Percentiles rank a stretch among this genome's conserved stretches.
phyloP scores from a whole-genome alignment of 92 coral and sea anemone genomes.

The Epizoanthus scotinus region DNA sequence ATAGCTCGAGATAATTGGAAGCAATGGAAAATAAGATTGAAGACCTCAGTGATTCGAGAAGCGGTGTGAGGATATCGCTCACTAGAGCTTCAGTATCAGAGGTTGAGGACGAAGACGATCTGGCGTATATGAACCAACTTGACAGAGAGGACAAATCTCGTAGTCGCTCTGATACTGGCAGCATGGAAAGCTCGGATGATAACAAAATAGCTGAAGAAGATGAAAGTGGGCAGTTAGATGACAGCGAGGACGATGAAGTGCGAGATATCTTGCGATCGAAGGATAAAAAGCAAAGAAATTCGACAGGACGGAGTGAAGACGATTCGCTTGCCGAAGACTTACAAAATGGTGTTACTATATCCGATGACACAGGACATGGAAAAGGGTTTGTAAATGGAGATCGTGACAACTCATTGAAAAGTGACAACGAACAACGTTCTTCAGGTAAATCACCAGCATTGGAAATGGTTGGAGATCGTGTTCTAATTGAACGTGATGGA shows the following conservation, averaged over 20 bases:
- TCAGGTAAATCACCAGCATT: constrained; percentile 56
- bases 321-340: constrained; percentile 52
- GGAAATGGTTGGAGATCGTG: constrained; percentile 91
- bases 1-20: constrained; percentile 5
- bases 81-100: constrained; percentile 76
- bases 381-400: background rate
- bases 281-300: constrained; percentile 21
- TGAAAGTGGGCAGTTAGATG: constrained; percentile 49
- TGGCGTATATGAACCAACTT: background rate
- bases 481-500: constrained; percentile 93
- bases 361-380: constrained; percentile 23
- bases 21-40: constrained; percentile 68
- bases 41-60: constrained; percentile 54
- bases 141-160: constrained; percentile 13
- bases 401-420: background rate
- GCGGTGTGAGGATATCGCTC: constrained; percentile 67
- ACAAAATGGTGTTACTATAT: constrained; percentile 61
- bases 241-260: constrained; percentile 18
- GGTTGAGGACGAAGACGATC: constrained; percentile 73
- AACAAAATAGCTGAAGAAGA: constrained; percentile 44
- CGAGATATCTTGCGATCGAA: background rate
- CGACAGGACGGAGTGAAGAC: constrained; percentile 36
- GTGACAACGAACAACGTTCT: constrained; percentile 29
- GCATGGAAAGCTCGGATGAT: constrained; percentile 43
- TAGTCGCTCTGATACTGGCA: constrained; percentile 47